Evolutionary conservation across 2,888 invertebrate species (phyloP), one percentile per base, ranked within the genome.

Genomic region (Tribolium freemani): DNA sequence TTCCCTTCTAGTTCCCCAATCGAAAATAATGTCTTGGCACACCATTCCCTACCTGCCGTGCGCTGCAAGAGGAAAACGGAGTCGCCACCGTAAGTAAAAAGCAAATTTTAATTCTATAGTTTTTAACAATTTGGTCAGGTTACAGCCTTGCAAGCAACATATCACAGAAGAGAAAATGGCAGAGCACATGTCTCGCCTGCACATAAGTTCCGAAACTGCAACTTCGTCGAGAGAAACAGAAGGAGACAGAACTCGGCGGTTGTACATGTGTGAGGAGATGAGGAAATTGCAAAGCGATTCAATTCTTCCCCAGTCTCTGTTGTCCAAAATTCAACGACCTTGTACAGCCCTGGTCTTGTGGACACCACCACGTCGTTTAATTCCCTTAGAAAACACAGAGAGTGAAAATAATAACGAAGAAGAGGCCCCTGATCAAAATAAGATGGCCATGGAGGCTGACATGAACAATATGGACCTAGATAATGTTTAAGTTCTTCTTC

Each of bases 151-250:
- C 5, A 95, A 95, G 82, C 93, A 94, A 83, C 89, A 92, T 46
- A 94, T 95, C 75, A 94, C 94, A 0, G 95, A 95, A 84, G 95
- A 95, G 81, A 93, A 93, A 84, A 95, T 95, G 91, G 92, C 94
- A 0, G 94, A 93, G 20, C 94, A 94, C 81, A 89, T 95, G 75
- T 92, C 90, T 76, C 90, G 92, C 44, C 87, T 95, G 31, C 94
- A 94, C 82, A 94, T 95, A 77, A 89, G 88, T 80, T 84, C 87
- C 5, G 86, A 86, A 81, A 84, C 86, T 4, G 80, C 78, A 3
- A 54, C 81, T 3, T 69, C 78, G 11, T 67, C 76, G 9, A 78
- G 77, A 50, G 85, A 85, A 77, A 79, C 75, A 2, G 84, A 84
- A 61, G 75, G 81, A 6, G 74, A 76, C 9, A 70, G 82, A 73